phyloP scores from a whole-genome alignment of 2,797 vertebrate genomes.

The Botia kubotai region DNA sequence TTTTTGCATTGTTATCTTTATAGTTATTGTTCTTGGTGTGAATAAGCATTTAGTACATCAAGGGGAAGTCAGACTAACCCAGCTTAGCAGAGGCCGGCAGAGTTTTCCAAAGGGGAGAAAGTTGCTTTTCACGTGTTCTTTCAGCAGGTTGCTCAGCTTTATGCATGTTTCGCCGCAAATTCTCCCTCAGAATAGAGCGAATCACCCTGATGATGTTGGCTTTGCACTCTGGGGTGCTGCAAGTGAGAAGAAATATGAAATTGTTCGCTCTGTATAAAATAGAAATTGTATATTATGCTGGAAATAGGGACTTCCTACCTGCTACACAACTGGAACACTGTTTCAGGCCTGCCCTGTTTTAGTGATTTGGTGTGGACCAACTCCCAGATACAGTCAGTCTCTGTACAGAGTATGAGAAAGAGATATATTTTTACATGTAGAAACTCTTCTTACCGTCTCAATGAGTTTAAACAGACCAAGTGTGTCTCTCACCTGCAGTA shows the following conservation, averaged over 20 bases:
- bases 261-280: constrained; percentile 11
- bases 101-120: constrained; percentile 82
- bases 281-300: neutral
- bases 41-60: neutral
- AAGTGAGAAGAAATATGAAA: neutral
- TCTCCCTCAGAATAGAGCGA: constrained; percentile 91
- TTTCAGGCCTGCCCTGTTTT: constrained; percentile 93
- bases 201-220: constrained; percentile 91
- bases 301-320: constrained; percentile 79
- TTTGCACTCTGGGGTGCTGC: constrained; percentile 90
- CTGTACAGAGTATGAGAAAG: constrained; percentile 74
- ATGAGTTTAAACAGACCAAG: neutral
- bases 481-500: constrained; percentile 84
- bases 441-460: constrained; percentile 34
- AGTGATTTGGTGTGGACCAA: constrained; percentile 95
- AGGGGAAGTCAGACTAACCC: constrained; percentile 77
- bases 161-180: constrained; percentile 85
- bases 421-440: constrained; percentile 48
- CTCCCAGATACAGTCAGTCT: constrained; percentile 94
- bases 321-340: constrained; percentile 92
- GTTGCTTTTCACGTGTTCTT: constrained; percentile 80
- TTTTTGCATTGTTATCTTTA: no score
- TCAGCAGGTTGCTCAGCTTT: constrained; percentile 80
- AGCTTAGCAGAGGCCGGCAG: constrained; percentile 87
- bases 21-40: neutral